Percentiles rank a stretch among this genome's conserved stretches.
Evolutionary conservation across 2,113 vertebrate species (phyloP).

Genomic region (Pimephales promelas): DNA sequence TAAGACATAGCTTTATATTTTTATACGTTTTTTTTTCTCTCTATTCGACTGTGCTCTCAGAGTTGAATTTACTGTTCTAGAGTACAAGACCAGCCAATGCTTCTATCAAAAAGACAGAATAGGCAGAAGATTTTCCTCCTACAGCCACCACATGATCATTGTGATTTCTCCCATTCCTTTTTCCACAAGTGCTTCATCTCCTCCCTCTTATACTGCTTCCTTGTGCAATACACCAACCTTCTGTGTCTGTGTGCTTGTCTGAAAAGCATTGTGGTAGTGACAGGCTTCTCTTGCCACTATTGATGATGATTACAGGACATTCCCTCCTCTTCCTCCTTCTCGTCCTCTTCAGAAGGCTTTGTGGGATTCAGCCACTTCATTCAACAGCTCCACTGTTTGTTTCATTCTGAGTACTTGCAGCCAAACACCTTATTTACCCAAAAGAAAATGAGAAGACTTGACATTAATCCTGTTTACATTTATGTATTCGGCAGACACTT

Average conservation of each 20-base stretch:
- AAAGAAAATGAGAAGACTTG: neutral
- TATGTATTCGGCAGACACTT: no score
- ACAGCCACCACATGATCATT: neutral
- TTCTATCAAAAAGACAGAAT: neutral
- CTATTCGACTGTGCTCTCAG: neutral
- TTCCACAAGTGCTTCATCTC: conserved; percentile 2
- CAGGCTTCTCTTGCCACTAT: conserved; percentile 14
- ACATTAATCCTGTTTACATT: conserved; percentile 14
- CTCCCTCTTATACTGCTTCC: neutral
- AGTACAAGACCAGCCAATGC: conserved; percentile 14
- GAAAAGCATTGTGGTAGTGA: neutral
- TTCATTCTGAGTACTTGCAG: conserved; percentile 26
- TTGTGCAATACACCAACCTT: neutral
- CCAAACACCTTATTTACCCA: conserved; percentile 21
- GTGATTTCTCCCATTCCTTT: neutral
- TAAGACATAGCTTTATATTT: neutral
- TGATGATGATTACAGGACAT: conserved; percentile 2
- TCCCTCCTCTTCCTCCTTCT: neutral
- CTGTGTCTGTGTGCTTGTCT: no score
- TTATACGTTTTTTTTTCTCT: neutral
- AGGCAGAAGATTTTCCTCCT: neutral
- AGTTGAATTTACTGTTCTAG: neutral
- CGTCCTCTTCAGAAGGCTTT: conserved; percentile 1
- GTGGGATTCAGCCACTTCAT: conserved; percentile 25
- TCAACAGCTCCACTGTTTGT: conserved; percentile 34